Conservation (phyloP, 2,797 vertebrate genomes). For the Bucorvus abyssinicus region DNA sequence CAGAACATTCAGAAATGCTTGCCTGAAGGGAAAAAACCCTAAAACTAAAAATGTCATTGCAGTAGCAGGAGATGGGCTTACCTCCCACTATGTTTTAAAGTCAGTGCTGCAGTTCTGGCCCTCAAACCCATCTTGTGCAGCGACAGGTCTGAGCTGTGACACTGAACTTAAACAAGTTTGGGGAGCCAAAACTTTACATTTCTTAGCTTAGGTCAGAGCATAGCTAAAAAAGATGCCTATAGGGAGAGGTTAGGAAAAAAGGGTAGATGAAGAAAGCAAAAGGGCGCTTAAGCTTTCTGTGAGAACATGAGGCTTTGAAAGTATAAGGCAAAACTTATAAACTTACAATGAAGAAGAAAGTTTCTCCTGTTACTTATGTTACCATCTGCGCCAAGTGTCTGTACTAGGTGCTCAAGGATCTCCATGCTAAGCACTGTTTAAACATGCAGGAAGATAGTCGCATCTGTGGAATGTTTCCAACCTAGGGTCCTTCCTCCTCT, state of each 20-base stretch:
- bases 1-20: conserved; percentile 60
- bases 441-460: not conserved
- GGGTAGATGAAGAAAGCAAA: not conserved
- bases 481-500: not conserved
- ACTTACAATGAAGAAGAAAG: not conserved
- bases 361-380: not conserved
- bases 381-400: not conserved
- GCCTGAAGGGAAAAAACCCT: conserved; percentile 31
- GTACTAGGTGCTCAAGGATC: not conserved
- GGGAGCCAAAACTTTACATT: not conserved
- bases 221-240: not conserved
- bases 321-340: not conserved
- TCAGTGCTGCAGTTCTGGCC: conserved; percentile 8
- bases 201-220: not conserved
- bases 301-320: not conserved
- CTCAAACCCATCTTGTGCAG: not conserved
- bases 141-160: not conserved
- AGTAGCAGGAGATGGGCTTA: not conserved
- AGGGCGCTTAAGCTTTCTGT: not conserved
- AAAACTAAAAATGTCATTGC: conserved; percentile 13
- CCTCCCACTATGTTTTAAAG: conserved; percentile 40
- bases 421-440: not conserved
- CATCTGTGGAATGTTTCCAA: not conserved
- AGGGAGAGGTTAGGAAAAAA: not conserved
- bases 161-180: not conserved